Evolutionary conservation across 2,888 invertebrate genomes (phyloP).

Genomic region (Creontiades dilutus): DNA sequence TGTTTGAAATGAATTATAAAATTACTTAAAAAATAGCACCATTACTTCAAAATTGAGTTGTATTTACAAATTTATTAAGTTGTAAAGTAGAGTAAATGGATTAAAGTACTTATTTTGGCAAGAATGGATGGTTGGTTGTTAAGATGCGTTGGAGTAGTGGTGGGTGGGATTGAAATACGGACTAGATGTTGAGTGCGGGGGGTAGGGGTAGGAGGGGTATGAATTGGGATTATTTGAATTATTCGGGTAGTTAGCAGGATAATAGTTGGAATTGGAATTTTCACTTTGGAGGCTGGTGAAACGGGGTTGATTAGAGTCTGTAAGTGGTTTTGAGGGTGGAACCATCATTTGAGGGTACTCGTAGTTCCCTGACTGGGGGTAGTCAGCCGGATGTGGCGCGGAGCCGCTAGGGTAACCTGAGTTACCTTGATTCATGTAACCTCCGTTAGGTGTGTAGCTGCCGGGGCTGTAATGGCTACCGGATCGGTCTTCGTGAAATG

Average conservation of each 20-base stretch:
- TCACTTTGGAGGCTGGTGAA: conserved; percentile 69
- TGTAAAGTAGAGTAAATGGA: conserved; percentile 71
- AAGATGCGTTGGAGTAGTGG: conserved; percentile 70
- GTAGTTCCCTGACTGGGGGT: conserved; percentile 10
- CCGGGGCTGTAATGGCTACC: conserved; percentile 61
- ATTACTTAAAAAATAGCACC: conserved; percentile 72
- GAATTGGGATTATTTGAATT: conserved; percentile 33
- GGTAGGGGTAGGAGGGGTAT: conserved; percentile 55
- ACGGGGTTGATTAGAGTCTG: conserved; percentile 69
- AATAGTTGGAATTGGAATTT: conserved; percentile 62
- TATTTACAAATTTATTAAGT: conserved; percentile 71
- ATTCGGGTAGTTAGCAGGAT: conserved; percentile 52
- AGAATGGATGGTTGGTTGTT: conserved; percentile 70
- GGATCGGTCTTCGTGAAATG: conserved; percentile 66
- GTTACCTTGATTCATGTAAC: conserved; percentile 50
- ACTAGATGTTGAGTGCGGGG: conserved; percentile 70
- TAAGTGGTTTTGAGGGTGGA: conserved; percentile 64
- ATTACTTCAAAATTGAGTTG: conserved; percentile 72
- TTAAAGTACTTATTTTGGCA: conserved; percentile 71
- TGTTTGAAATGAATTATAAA: conserved; percentile 70
- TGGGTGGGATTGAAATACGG: conserved; percentile 67
- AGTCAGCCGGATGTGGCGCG: background rate
- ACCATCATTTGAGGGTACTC: conserved; percentile 60
- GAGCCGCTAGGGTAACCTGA: conserved; percentile 2
- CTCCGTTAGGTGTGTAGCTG: conserved; percentile 62